Evolutionary conservation across 2,113 vertebrate species (phyloP).

Genomic region (Heliornis fulica): DNA sequence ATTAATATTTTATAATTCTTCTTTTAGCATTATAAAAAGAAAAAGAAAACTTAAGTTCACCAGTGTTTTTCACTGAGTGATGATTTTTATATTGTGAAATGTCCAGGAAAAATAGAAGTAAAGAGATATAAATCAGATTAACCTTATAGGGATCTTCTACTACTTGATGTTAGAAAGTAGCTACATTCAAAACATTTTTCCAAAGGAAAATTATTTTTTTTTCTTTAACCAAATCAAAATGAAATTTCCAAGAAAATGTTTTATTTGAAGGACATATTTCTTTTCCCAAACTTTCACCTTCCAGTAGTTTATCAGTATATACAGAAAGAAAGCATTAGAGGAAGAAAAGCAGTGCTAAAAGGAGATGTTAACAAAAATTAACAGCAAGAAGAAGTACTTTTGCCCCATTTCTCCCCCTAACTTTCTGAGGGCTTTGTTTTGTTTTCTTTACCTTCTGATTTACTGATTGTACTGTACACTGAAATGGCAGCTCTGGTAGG

Average conservation of each 20-base stretch:
- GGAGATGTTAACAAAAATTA: background rate
- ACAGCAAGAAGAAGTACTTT: background rate
- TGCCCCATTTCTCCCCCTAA: rapidly evolving
- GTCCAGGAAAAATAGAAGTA: background rate
- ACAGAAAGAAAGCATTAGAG: background rate
- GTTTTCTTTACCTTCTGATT: background rate
- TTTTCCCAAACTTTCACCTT: background rate
- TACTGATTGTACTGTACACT: background rate
- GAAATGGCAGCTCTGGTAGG: background rate
- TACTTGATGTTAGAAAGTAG: background rate
- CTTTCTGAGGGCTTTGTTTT: background rate
- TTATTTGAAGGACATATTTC: background rate
- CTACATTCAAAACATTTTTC: background rate
- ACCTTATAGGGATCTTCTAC: background rate
- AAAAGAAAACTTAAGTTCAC: background rate
- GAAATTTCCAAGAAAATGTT: background rate
- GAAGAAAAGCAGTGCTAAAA: background rate
- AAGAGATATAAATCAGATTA: background rate
- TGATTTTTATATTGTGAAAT: background rate
- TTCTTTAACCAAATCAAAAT: background rate
- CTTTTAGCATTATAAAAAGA: background rate
- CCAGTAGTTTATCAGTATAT: background rate
- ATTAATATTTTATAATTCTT: background rate
- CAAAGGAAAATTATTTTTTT: background rate
- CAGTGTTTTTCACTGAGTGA: background rate